These are phyloP conservation scores for Mastacembelus armatus DNA, from an alignment of 2,797 vertebrate species.

Conservation along the genomic window DNA sequence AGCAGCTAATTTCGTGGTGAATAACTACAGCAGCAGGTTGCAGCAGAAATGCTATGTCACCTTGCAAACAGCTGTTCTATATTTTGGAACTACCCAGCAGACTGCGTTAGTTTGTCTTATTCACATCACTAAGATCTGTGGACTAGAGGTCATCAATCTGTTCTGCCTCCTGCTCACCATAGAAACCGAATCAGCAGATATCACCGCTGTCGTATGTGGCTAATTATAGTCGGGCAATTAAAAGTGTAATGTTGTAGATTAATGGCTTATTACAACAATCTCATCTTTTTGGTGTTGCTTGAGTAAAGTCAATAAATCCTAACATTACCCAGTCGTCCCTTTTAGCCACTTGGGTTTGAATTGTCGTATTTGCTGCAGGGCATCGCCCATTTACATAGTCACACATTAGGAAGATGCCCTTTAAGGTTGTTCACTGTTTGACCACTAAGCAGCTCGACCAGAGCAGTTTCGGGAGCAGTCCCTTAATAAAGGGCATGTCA, in stretches of 20 bases:
- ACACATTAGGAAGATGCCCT: slow-evolving; percentile 61
- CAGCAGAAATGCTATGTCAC: slow-evolving; percentile 21
- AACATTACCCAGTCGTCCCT: background rate
- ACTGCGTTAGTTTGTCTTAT: slow-evolving; percentile 12
- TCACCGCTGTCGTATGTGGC: background rate
- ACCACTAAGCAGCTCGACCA: slow-evolving; percentile 44
- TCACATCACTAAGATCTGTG: slow-evolving; percentile 15
- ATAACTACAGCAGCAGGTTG: slow-evolving; percentile 9
- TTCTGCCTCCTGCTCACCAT: slow-evolving; percentile 22
- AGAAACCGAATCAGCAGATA: slow-evolving; percentile 21
- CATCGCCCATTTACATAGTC: slow-evolving; percentile 47
- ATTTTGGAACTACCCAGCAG: slow-evolving; percentile 27
- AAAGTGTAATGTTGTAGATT: background rate
- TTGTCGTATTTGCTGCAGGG: slow-evolving; percentile 49
- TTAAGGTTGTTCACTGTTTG: slow-evolving; percentile 51
- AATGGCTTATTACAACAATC: slow-evolving; percentile 8
- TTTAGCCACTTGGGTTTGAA: slow-evolving; percentile 4
- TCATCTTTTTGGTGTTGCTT: slow-evolving; percentile 7
- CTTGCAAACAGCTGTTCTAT: slow-evolving; percentile 37
- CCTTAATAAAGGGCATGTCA: slow-evolving; percentile 69
- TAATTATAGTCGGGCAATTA: background rate
- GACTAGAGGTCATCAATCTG: slow-evolving; percentile 31
- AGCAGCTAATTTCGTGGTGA: slow-evolving; percentile 33
- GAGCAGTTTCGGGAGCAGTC: slow-evolving; percentile 38
- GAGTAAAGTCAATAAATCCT: slow-evolving; percentile 25